These are phyloP conservation scores for Parotocinclus haroldoi DNA, from an alignment of 2,797 vertebrate species.

Conservation along the genomic window DNA sequence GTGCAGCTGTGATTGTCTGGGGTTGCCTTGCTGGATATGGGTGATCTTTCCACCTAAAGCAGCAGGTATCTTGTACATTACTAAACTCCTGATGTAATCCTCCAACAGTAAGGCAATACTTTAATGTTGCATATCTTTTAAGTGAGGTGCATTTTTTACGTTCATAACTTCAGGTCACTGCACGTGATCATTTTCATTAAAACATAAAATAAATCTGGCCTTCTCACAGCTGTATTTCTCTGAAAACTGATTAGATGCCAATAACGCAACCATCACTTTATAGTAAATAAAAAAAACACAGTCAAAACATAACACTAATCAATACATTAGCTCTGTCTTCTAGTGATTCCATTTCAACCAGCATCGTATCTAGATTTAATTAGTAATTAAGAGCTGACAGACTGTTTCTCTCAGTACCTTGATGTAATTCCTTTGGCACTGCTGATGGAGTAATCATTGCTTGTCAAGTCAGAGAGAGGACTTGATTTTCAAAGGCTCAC, in stretches of 20 bases:
- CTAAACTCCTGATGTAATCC: too few species aligned
- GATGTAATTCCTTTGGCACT: constrained; percentile 79
- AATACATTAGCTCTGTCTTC: constrained; percentile 55
- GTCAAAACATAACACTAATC: constrained; percentile 47
- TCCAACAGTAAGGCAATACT: too few species aligned
- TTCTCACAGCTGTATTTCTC: not conserved
- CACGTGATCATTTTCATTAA: too few species aligned
- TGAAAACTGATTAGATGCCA: not conserved
- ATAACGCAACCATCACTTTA: not conserved
- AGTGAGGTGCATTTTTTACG: too few species aligned
- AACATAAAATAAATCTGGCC: too few species aligned
- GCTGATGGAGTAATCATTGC: constrained; percentile 80
- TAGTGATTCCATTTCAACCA: constrained; percentile 59
- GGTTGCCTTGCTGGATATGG: too few species aligned
- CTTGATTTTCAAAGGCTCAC: constrained; percentile 80
- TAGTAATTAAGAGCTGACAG: constrained; percentile 73
- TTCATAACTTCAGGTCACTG: too few species aligned
- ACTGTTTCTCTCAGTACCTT: constrained; percentile 70
- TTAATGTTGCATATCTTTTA: too few species aligned
- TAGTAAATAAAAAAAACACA: not conserved
- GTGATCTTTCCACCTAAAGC: too few species aligned
- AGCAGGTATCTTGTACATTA: too few species aligned
- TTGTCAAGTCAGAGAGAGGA: constrained; percentile 75
- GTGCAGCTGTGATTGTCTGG: too few species aligned
- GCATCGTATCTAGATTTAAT: constrained; percentile 73